These are phyloP conservation scores for Penaeus vannamei DNA, from an alignment of 1,140 invertebrate genomes.

Conservation along the genomic window DNA sequence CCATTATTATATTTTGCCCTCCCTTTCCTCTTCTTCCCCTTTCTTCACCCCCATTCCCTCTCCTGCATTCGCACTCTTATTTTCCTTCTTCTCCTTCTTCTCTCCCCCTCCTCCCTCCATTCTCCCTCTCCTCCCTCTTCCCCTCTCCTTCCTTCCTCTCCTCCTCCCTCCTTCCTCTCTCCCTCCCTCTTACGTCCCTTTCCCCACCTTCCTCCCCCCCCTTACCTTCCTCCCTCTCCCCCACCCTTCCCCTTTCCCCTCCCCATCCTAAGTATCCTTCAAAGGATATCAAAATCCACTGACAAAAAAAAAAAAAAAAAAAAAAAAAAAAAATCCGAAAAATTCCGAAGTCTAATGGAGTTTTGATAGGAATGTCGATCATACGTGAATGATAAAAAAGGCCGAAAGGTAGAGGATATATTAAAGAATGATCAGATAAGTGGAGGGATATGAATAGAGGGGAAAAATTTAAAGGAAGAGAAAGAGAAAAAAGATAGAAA, in stretches of 20 bases:
- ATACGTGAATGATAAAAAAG: not conserved
- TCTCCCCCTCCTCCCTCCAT: not conserved
- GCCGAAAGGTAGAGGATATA: not conserved
- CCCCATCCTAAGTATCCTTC: not conserved
- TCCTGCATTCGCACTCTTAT: not conserved
- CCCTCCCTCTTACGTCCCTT: not conserved
- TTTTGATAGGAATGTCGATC: slow-evolving; percentile 28
- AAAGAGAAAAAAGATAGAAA: not conserved
- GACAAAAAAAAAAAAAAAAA: not conserved
- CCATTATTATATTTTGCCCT: not conserved
- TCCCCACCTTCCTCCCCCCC: no score
- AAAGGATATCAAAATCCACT: not conserved
- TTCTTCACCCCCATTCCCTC: not conserved
- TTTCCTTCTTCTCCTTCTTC: not conserved
- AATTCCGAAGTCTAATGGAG: slow-evolving; percentile 26
- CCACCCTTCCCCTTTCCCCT: not conserved
- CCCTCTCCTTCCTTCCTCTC: not conserved
- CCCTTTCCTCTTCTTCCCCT: not conserved
- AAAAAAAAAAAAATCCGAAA: not conserved
- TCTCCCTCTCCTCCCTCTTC: not conserved
- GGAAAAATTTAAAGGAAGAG: not conserved
- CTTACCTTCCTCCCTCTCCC: not conserved
- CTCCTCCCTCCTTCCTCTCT: not conserved
- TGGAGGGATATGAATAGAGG: not conserved
- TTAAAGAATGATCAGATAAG: no score